A percentile compares a stretch with the other conserved stretches of the same genome.
Evolutionary conservation across 2,797 vertebrate species (phyloP).

Genomic region (Gallirallus australis): DNA sequence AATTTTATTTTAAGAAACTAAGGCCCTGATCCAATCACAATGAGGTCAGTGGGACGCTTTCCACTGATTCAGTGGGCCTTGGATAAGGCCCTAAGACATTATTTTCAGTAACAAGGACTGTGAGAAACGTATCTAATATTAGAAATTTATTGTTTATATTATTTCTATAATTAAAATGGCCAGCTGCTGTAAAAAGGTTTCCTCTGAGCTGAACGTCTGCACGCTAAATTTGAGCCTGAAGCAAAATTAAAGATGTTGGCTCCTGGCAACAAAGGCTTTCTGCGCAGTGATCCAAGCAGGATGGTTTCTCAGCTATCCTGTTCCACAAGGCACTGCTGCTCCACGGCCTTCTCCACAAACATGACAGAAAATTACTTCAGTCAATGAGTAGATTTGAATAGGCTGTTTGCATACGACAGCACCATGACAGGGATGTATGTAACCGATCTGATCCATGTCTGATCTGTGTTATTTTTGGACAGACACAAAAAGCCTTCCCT

Average conservation of each 20-base stretch:
- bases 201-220: conserved; percentile 6
- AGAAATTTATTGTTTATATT: conserved; percentile 69
- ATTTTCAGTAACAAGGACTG: conserved; percentile 65
- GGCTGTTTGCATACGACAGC: background rate
- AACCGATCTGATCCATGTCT: background rate
- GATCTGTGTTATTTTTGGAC: conserved; percentile 33
- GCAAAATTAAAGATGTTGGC: conserved; percentile 31
- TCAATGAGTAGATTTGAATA: background rate
- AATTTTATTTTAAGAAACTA: conserved; percentile 64
- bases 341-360: background rate
- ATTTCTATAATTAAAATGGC: conserved; percentile 59
- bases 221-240: conserved; percentile 22
- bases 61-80: conserved; percentile 63
- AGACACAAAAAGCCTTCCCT: background rate
- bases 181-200: conserved; percentile 51
- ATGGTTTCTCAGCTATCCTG: background rate
- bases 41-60: conserved; percentile 69
- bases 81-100: conserved; percentile 66
- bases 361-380: background rate
- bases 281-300: background rate
- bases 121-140: conserved; percentile 67
- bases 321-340: background rate
- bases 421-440: background rate
- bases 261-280: conserved; percentile 5
- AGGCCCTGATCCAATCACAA: conserved; percentile 63